Percentiles rank a stretch among this genome's conserved stretches.
Conservation (phyloP, 1,140 invertebrate genomes). For the Meloidogyne exigua region DNA sequence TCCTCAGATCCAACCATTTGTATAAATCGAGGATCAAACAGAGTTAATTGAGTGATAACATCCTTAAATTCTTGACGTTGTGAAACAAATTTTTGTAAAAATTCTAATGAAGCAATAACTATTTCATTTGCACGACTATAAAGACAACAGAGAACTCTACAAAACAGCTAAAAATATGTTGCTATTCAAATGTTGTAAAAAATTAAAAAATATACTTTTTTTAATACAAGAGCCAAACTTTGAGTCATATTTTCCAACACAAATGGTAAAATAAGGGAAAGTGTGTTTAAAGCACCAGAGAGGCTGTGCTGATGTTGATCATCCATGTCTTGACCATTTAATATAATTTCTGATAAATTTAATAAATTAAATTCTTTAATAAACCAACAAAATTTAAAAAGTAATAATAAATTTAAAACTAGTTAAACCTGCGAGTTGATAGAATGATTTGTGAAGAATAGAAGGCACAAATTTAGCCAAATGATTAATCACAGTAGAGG, state of each 20-base stretch:
- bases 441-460: constrained; percentile 39
- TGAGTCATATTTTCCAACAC: constrained; percentile 32
- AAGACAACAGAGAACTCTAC: constrained; percentile 33
- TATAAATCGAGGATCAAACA: background rate
- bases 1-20: background rate
- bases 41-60: background rate
- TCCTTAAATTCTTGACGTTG: background rate
- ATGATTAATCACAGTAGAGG: constrained; percentile 23
- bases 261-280: constrained; percentile 29
- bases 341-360: constrained; percentile 13
- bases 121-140: constrained; percentile 33
- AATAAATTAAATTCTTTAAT: background rate
- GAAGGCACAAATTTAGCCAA: constrained; percentile 37
- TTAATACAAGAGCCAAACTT: background rate
- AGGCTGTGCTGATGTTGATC: constrained; percentile 27
- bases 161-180: constrained; percentile 23
- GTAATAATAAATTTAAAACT: background rate
- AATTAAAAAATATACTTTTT: constrained; percentile 15
- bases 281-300: constrained; percentile 28
- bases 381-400: background rate
- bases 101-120: constrained; percentile 28
- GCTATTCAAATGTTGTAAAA: too few relatives aligned
- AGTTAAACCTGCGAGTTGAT: constrained; percentile 16
- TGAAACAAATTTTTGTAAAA: constrained; percentile 23
- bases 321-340: constrained; percentile 26